Conservation (phyloP, 2,113 vertebrate genomes). For the Vanacampus margaritifer region DNA sequence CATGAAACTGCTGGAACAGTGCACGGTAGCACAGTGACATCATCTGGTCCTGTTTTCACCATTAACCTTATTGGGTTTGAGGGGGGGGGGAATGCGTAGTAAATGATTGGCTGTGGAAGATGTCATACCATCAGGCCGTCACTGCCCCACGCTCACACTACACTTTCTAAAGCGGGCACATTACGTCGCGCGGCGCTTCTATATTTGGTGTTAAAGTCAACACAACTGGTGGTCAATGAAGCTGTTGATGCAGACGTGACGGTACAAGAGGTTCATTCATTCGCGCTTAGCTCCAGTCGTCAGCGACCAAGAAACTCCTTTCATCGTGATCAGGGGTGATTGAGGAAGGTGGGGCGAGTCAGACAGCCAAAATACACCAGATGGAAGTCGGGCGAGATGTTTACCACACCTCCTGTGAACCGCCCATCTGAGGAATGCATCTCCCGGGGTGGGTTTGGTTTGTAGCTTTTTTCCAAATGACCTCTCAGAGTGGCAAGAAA, state of each 20-base stretch:
- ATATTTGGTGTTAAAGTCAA: constrained; percentile 61
- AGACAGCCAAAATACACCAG: constrained; percentile 16
- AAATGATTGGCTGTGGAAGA: constrained; percentile 44
- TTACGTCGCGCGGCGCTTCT: constrained; percentile 41
- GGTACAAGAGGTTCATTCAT: constrained; percentile 57
- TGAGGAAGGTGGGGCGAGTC: constrained; percentile 12
- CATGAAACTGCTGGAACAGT: constrained; percentile 21
- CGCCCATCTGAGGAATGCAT: constrained; percentile 22
- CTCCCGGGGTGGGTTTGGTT: constrained; percentile 7
- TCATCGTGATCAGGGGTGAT: constrained; percentile 17
- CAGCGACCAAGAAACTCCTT: constrained; percentile 23
- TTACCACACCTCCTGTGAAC: constrained; percentile 18
- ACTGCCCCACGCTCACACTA: constrained; percentile 18
- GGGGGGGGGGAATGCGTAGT: not conserved
- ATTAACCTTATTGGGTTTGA: constrained; percentile 23
- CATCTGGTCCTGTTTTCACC: constrained; percentile 1
- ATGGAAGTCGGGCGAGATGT: constrained; percentile 10
- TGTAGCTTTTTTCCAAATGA: constrained; percentile 8
- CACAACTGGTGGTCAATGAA: constrained; percentile 46
- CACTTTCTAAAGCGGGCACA: constrained; percentile 43
- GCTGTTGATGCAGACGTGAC: constrained; percentile 31
- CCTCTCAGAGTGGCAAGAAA: constrained; percentile 1
- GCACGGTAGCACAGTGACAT: constrained; percentile 25
- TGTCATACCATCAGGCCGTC: constrained; percentile 55
- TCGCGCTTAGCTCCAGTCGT: not conserved